A percentile compares a stretch with the other conserved stretches of the same genome.
Evolutionary conservation across 1,140 invertebrate species (phyloP).

Genomic region (Drosophila parabipectinata): DNA sequence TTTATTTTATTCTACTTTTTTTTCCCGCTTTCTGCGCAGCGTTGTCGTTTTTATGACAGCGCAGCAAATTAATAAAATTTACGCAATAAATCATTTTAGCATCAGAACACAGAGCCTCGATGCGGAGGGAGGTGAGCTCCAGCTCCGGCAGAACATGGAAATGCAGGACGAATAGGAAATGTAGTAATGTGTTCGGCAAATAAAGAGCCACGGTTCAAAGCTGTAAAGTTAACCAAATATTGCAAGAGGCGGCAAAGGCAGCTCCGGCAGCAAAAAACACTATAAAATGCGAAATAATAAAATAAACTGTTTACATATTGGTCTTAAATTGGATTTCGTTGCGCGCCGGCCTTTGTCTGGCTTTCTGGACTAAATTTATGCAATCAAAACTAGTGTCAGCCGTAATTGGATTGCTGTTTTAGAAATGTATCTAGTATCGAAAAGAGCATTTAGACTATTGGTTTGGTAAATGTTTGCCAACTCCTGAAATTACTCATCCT

Average conservation of each 20-base stretch:
- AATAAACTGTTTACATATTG: background rate
- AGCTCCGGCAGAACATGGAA: background rate
- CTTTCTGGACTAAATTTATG: background rate
- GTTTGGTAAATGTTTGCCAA: background rate
- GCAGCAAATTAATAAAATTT: constrained; percentile 78
- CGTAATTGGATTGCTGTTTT: background rate
- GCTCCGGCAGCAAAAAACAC: background rate
- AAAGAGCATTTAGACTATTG: background rate
- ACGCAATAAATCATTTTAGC: constrained; percentile 70
- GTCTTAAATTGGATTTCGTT: constrained; percentile 1
- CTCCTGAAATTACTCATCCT: background rate
- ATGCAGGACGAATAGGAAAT: constrained; percentile 5
- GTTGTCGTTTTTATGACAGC: constrained; percentile 72
- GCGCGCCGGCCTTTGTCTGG: background rate
- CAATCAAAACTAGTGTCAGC: background rate
- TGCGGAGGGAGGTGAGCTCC: background rate
- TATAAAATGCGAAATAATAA: constrained; percentile 16
- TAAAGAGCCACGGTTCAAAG: constrained; percentile 25
- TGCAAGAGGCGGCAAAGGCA: background rate
- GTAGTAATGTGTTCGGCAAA: constrained; percentile 51
- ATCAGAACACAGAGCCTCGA: constrained; percentile 21
- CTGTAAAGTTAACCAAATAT: constrained; percentile 38
- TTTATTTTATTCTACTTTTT: constrained; percentile 62
- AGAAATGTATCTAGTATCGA: background rate
- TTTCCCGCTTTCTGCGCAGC: constrained; percentile 25